Conservation (phyloP, 2,113 vertebrate genomes). For the Spea multiplicata region DNA sequence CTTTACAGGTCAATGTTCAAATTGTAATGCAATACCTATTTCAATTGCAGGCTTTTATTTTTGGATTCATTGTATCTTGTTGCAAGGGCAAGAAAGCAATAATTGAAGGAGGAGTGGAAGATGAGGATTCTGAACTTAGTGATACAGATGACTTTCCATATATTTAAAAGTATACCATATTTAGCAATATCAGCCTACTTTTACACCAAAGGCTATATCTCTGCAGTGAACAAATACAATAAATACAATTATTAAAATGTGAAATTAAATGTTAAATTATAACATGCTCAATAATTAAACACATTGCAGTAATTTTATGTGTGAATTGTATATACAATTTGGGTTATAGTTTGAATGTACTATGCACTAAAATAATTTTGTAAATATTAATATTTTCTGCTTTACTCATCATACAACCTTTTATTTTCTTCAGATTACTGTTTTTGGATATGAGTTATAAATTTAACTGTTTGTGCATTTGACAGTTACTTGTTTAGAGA, state of each 20-base stretch:
- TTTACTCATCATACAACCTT: too few relatives aligned
- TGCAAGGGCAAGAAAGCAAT: slow-evolving; percentile 96
- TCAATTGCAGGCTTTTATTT: slow-evolving; percentile 78
- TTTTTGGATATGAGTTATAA: too few relatives aligned
- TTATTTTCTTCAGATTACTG: too few relatives aligned
- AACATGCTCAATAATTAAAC: neutral
- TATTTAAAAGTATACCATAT: slow-evolving; percentile 37
- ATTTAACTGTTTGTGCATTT: too few relatives aligned
- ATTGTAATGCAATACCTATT: neutral
- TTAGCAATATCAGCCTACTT: slow-evolving; percentile 54
- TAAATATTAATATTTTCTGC: neutral
- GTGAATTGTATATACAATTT: neutral
- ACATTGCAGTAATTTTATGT: neutral
- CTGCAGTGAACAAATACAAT: slow-evolving; percentile 17
- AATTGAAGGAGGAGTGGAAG: slow-evolving; percentile 92
- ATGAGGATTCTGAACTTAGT: slow-evolving; percentile 90
- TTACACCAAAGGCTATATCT: slow-evolving; percentile 28
- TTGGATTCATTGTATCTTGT: slow-evolving; percentile 90
- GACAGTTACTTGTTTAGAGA: too few relatives aligned
- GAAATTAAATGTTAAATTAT: neutral
- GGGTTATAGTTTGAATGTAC: neutral
- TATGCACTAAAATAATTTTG: neutral
- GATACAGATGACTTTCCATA: slow-evolving; percentile 79
- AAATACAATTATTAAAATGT: neutral
- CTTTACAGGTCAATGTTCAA: too few relatives aligned